Evolutionary conservation across 2,888 invertebrate genomes (phyloP), one percentile per base, ranked within the genome.

Genomic region (Hylaea fasciaria): DNA sequence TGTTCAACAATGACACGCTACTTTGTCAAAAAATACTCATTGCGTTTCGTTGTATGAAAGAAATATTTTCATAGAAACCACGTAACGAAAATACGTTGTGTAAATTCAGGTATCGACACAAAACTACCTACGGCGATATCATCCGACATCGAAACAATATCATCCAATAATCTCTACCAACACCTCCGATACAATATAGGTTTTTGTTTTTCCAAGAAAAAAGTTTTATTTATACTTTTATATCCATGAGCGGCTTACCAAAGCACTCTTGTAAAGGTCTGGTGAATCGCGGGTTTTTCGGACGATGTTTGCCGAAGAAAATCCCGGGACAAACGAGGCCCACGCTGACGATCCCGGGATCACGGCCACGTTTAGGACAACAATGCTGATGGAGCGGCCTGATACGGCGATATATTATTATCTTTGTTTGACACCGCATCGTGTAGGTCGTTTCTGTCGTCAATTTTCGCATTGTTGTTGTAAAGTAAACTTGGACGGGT

Each of bases 231-330:
- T 88, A 86, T 86, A 83, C 87, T 84, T 84, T 83, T 76, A 78
- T 83, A 81, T 74, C 79, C 73, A 76, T 73, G 70, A 77, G 79
- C 80, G 78, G 81, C 81, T 85, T 83, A 76, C 82, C 83, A 85
- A 83, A 86, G 87, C 85, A 85, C 86, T 87, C 82, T 82, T 85
- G 85, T 83, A 85, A 87, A 88, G 89, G 89, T 86, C 87, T 85
- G 85, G 87, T 86, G 87, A 87, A 89, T 88, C 85, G 86, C 84
- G 87, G 87, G 83, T 2, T 86, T 85, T 86, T 85, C 81, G 82
- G 86, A 77, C 84, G 85, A 84, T 89, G 90, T 91, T 91, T 91
- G 87, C 88, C 82, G 81, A 87, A 84, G 91, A 88, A 88, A 87
- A 87, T 87, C 82, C 86, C 85, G 86, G 84, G 87, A 91, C 90